Evolutionary conservation across 2,113 vertebrate species (phyloP), one percentile per base, ranked within the genome.

Genomic region (Tetrax tetrax): DNA sequence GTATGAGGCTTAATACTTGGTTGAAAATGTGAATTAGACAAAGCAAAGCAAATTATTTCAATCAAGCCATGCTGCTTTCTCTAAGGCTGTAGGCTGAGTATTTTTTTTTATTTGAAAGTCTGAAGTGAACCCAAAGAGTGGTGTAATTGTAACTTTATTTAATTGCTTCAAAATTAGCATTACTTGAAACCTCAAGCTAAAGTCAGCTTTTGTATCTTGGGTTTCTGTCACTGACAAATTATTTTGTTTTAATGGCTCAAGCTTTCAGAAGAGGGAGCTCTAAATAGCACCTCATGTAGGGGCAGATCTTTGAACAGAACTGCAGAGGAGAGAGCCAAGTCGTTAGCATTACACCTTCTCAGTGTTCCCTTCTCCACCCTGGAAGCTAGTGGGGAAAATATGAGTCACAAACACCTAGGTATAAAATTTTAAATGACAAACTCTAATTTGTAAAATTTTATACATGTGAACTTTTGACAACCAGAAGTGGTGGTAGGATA

Each of bases 401-500:
- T 96, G 89, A 95, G 35, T 95, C 94, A 95, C 77, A 87, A 89
- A 89, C 70, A 75, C 54, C 48, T 87, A 79, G 43, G 88, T 79
- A 81, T 56, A 93, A 96, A n/a, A 65, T 76, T 91, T 82, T 93
- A 66, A 83, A 83, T 81, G 10, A 92, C 87, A 92, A 92, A 47
- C 77, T 69, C 22, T 35, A 48, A 56, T 94, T 93, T 84, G 69
- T 84, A 87, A 69, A 89, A 92, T 81, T 87, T 90, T 95, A 41
- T 57, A 47, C 1, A 2, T 64, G 61, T 79, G 84, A 92, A 83
- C 65, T 91, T 95, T 65, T 91, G 80, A 95, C 53, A 92, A 69
- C 78, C 71, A 68, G 81, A 78, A 76, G 69, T 0, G 0, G 29
- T 61, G 31, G 53, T 61, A 87, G 61, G 84, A 87, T 53, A 78